Conservation (phyloP, 2,888 invertebrate genomes). For the Halictus ligatus region DNA sequence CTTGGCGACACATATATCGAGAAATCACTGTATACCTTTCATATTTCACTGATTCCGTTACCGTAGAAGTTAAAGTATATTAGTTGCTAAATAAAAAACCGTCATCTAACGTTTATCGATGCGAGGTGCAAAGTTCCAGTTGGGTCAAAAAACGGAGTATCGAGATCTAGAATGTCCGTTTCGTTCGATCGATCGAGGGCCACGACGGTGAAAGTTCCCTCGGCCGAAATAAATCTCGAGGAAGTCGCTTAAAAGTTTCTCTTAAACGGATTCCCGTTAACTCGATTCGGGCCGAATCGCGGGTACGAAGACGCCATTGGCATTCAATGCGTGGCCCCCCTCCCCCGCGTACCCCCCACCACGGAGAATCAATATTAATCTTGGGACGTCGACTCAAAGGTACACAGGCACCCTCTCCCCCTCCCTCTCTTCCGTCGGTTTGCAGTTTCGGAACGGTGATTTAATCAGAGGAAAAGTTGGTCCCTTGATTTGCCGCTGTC, state of each 20-base stretch:
- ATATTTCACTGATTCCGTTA: too few relatives aligned
- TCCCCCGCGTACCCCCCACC: background rate
- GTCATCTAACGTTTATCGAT: too few relatives aligned
- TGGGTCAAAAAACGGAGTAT: background rate
- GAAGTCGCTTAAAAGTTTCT: constrained; percentile 53
- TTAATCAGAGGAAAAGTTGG: constrained; percentile 27
- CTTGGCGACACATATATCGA: too few relatives aligned
- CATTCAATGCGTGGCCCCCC: constrained; percentile 12
- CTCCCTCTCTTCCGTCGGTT: background rate
- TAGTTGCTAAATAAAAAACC: too few relatives aligned
- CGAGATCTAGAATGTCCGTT: background rate
- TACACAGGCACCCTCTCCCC: background rate
- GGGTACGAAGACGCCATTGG: constrained; percentile 28
- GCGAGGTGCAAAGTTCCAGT: too few relatives aligned
- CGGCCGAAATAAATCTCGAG: constrained; percentile 40
- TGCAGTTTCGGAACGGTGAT: background rate
- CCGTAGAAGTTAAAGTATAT: too few relatives aligned
- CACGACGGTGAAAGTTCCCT: constrained; percentile 33
- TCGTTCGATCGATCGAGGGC: background rate
- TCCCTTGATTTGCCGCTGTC: constrained; percentile 2
- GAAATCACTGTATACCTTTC: too few relatives aligned
- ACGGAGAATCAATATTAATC: constrained; percentile 48
- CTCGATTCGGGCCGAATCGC: constrained; percentile 35
- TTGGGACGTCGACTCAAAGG: background rate
- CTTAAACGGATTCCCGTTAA: constrained; percentile 51